These are phyloP conservation scores for Aphelocoma coerulescens DNA, from an alignment of 2,113 vertebrate genomes.

Conservation along the genomic window DNA sequence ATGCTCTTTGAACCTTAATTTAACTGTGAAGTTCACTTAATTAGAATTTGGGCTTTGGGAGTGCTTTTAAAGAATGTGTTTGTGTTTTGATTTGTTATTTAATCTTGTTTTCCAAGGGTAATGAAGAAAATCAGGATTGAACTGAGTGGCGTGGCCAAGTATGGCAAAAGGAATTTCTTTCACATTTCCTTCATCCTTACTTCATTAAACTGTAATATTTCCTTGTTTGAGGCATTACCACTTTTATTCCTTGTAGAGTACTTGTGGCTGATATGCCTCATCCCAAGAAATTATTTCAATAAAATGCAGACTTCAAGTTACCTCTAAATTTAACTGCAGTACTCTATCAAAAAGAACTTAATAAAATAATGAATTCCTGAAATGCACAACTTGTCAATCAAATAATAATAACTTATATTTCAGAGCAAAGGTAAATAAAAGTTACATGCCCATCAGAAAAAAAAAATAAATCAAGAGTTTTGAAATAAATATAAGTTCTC, in stretches of 20 bases:
- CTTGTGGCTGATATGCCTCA: neutral
- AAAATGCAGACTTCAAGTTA: neutral
- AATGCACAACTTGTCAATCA: constrained; percentile 5
- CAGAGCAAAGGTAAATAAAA: constrained; percentile 66
- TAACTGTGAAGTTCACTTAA: constrained; percentile 59
- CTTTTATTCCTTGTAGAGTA: constrained; percentile 10
- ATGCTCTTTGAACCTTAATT: constrained; percentile 65
- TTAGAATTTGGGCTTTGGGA: constrained; percentile 12
- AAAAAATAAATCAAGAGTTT: constrained; percentile 49
- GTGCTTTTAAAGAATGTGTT: constrained; percentile 9
- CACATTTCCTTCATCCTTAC: neutral
- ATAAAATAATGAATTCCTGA: neutral
- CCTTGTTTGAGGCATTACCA: constrained; percentile 5
- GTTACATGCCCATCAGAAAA: constrained; percentile 43
- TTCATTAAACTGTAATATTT: constrained; percentile 30
- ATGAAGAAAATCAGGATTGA: constrained; percentile 38
- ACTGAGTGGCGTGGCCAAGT: constrained; percentile 1
- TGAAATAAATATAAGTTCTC: constrained; percentile 69
- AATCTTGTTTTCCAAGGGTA: constrained; percentile 24
- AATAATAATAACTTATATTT: constrained; percentile 11
- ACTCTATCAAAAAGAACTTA: neutral
- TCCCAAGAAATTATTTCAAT: neutral
- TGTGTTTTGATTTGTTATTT: constrained; percentile 39
- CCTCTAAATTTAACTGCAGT: neutral
- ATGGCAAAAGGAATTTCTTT: neutral